Evolutionary conservation across 1,140 invertebrate species (phyloP), one percentile per base, ranked within the genome.

Genomic region (Dreissena rostriformis): DNA sequence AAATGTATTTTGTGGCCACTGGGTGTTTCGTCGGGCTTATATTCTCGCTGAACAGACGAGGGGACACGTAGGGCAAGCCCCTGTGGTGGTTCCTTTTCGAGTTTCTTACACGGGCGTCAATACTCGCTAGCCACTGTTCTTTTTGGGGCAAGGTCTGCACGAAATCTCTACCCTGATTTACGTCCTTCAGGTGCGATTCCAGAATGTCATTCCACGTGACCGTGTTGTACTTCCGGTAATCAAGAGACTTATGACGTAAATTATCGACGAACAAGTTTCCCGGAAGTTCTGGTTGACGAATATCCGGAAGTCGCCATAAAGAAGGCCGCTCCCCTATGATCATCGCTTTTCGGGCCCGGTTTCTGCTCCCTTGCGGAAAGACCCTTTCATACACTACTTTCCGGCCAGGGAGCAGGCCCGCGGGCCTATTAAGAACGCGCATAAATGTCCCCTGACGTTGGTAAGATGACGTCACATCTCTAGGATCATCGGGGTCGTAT

Each of bases 131-230:
- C 80, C 80, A 82, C 22, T 70, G 70, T 29, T 82, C 80, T 75
- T 82, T 82, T 49, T 82, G 80, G 0, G 80, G 80, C 26, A 82
- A 26, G 5, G 80, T 82, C 24, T 82, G 80, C 28, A 51, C 39
- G 53, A 73, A 53, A 28, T 29, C 71, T 17, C 29, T 19, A 2
- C 49, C n/a, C 28, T n/a, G n/a, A 5, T 68, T 63, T 24, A 82
- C 70, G 39, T 82, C 80, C 51, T 73, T 72, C 55, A 73, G 26
- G 51, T 82, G 72, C n/a, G 80, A 82, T 57, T 66, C 80, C 19
- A 82, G 52, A 68, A 82, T 75, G 68, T 82, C 80, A 74, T 68
- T 82, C 80, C 80, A 82, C 26, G 71, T 82, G 15, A 82, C 72
- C 6, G 49, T 75, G 24, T 75, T 26, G 49, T 67, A 82, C 57